A percentile compares a stretch with the other conserved stretches of the same genome.
Evolutionary conservation across 2,888 invertebrate genomes (phyloP).

Genomic region (Andrena bucephala): DNA sequence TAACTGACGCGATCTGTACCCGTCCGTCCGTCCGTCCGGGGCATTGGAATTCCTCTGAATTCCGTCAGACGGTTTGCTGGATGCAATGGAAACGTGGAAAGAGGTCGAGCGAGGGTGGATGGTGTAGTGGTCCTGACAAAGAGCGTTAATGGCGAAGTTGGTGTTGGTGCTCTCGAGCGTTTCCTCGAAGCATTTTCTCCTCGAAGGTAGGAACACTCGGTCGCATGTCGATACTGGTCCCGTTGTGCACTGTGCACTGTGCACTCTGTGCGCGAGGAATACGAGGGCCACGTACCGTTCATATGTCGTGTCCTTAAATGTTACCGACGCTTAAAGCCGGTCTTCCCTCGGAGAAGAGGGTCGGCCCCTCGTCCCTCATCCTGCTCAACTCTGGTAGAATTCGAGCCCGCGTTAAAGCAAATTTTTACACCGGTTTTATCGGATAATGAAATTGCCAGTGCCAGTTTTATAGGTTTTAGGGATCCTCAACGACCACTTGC

Average conservation of each 20-base stretch:
- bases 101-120: slow-evolving; percentile 38
- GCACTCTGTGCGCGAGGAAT: slow-evolving; percentile 17
- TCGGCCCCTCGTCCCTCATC: too few species aligned
- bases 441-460: slow-evolving; percentile 2
- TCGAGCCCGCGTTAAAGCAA: neutral
- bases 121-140: slow-evolving; percentile 41
- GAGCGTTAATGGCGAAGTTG: slow-evolving; percentile 50
- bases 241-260: slow-evolving; percentile 3
- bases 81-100: slow-evolving; percentile 27
- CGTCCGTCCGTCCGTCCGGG: neutral
- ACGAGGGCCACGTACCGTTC: slow-evolving; percentile 42
- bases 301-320: slow-evolving; percentile 57
- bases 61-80: slow-evolving; percentile 20
- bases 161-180: slow-evolving; percentile 45
- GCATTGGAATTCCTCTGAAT: slow-evolving; percentile 32
- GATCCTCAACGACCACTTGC: neutral
- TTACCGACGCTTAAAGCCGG: slow-evolving; percentile 33
- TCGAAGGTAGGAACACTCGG: slow-evolving; percentile 25
- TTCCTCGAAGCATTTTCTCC: slow-evolving; percentile 43
- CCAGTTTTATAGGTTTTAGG: neutral
- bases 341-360: neutral
- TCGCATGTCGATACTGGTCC: slow-evolving; percentile 60
- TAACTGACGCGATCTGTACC: slow-evolving; percentile 3
- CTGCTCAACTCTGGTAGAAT: neutral
- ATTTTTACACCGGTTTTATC: neutral